Evolutionary conservation across 2,113 vertebrate genomes (phyloP).

Genomic region (Protomyctophum bolini): DNA sequence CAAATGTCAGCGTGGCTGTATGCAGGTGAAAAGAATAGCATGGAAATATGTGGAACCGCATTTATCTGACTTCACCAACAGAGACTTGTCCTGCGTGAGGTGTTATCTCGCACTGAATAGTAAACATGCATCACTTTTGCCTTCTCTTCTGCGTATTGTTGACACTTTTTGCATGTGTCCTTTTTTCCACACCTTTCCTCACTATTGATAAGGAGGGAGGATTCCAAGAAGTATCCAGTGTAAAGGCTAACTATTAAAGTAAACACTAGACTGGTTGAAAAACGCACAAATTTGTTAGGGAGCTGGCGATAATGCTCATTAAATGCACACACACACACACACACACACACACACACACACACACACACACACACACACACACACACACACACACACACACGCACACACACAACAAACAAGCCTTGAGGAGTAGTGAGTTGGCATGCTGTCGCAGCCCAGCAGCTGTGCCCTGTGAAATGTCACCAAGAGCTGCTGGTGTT

Average conservation of each 20-base stretch:
- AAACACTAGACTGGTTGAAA: conserved; percentile 48
- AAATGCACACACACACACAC: conserved; percentile 6
- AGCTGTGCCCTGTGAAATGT: conserved; percentile 81
- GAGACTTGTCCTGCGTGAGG: background rate
- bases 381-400: conserved; percentile 31
- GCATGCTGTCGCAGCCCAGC: conserved; percentile 74
- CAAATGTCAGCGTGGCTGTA: background rate
- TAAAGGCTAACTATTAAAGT: conserved; percentile 48
- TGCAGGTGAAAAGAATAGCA: background rate
- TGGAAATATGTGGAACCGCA: background rate
- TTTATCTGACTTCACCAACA: background rate
- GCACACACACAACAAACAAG: conserved; percentile 70
- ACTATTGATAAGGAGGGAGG: conserved; percentile 12
- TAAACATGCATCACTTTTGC: conserved; percentile 3
- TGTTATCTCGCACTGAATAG: background rate
- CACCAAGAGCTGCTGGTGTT: conserved; percentile 67
- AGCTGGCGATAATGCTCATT: background rate
- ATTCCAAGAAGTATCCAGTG: conserved; percentile 6
- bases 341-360: conserved; percentile 9
- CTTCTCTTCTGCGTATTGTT: conserved; percentile 2
- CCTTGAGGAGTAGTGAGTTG: conserved; percentile 76
- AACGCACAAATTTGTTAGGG: conserved; percentile 19
- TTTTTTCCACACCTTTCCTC: conserved; percentile 14
- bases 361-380: conserved; percentile 3
- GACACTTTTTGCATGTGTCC: conserved; percentile 2